A percentile compares a stretch with the other conserved stretches of the same genome.
These are phyloP conservation scores for Phaethornis superciliosus DNA, from an alignment of 2,113 vertebrate genomes.

Conservation along the genomic window DNA sequence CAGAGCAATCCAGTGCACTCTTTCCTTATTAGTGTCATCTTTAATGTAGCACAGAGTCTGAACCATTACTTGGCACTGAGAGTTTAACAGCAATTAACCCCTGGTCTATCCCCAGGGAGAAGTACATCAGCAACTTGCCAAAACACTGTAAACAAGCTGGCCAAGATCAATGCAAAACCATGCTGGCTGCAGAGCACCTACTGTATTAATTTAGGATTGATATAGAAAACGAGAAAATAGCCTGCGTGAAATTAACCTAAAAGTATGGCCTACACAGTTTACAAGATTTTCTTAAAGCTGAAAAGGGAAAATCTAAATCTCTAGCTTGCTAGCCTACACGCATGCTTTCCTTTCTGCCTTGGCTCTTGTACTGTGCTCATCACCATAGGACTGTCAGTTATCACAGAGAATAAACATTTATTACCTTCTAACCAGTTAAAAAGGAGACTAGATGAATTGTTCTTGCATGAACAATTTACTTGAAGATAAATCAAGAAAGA, in stretches of 20 bases:
- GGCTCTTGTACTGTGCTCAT: neutral
- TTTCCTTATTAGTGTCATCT: conserved; percentile 90
- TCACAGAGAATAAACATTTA: neutral
- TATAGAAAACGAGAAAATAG: conserved; percentile 43
- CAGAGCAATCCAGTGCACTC: conserved; percentile 81
- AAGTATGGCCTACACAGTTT: conserved; percentile 19
- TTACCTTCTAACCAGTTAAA: neutral
- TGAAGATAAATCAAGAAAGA: neutral
- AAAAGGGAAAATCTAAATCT: neutral
- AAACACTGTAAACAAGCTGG: conserved; percentile 88
- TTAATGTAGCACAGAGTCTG: conserved; percentile 86
- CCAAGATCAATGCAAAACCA: conserved; percentile 81
- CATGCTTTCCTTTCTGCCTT: neutral
- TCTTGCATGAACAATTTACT: neutral
- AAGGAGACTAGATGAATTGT: neutral
- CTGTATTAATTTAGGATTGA: conserved; percentile 78
- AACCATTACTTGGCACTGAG: conserved; percentile 84
- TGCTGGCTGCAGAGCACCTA: conserved; percentile 73
- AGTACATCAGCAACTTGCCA: conserved; percentile 86
- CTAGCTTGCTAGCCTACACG: neutral
- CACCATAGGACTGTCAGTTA: neutral
- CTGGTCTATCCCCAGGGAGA: conserved; percentile 83
- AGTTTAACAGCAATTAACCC: conserved; percentile 93
- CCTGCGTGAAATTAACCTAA: conserved; percentile 66
- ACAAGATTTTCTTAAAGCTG: conserved; percentile 33